phyloP scores from a whole-genome alignment of 2,113 vertebrate species.

The Xiphophorus maculatus region DNA sequence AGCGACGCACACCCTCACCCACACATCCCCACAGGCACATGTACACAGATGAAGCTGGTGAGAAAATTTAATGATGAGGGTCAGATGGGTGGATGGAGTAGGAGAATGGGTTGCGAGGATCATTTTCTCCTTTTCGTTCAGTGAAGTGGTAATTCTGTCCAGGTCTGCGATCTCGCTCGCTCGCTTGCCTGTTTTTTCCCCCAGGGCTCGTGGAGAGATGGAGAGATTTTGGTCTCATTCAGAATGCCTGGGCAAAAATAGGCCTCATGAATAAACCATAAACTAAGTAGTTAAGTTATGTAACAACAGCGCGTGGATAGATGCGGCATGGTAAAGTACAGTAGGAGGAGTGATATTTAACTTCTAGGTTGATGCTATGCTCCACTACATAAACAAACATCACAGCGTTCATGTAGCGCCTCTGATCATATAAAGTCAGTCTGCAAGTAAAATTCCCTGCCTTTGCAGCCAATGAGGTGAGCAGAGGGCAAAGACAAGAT shows the following conservation, averaged over 20 bases:
- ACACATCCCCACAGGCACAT: constrained; percentile 11
- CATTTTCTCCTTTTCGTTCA: constrained; percentile 35
- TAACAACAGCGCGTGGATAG: constrained; percentile 59
- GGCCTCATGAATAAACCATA: constrained; percentile 72
- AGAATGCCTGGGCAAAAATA: constrained; percentile 68
- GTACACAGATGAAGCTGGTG: constrained; percentile 13
- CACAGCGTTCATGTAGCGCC: neutral
- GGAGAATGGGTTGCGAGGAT: constrained; percentile 53
- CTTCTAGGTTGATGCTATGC: constrained; percentile 24
- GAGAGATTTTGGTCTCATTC: constrained; percentile 67
- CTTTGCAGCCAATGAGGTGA: neutral
- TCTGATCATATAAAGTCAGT: constrained; percentile 15
- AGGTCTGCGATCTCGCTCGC: constrained; percentile 46
- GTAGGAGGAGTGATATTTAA: constrained; percentile 35
- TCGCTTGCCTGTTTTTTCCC: constrained; percentile 44
- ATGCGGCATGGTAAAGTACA: constrained; percentile 49
- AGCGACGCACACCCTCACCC: neutral
- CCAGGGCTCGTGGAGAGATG: constrained; percentile 39
- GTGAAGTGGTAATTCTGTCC: constrained; percentile 56
- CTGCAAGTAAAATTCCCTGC: constrained; percentile 1
- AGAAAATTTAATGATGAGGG: constrained; percentile 40
- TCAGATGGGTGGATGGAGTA: constrained; percentile 32
- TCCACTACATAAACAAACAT: constrained; percentile 46
- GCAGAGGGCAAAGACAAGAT: neutral
- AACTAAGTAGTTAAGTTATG: constrained; percentile 67